Evolutionary conservation across 2,888 invertebrate genomes (phyloP).

Genomic region (Polymixis flavicincta): DNA sequence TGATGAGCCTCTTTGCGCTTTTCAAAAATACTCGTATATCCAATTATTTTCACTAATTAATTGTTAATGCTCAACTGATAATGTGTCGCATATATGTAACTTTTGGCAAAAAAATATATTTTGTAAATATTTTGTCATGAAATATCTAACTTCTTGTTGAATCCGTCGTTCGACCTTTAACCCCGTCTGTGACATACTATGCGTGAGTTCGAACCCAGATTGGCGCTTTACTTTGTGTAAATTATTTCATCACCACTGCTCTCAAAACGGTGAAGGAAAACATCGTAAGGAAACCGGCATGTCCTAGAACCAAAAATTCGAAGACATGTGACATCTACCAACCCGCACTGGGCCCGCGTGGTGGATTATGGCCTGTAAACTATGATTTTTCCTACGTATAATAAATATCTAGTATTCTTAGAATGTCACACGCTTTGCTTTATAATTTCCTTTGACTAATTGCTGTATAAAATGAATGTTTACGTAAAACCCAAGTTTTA

Average conservation of each 20-base stretch:
- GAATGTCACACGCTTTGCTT: conserved; percentile 14
- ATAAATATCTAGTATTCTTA: not conserved
- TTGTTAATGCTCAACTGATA: not conserved
- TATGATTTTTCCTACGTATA: not conserved
- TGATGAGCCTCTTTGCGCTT: not conserved
- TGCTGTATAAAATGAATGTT: conserved; percentile 13
- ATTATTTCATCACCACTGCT: too few relatives aligned
- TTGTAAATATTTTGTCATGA: not conserved
- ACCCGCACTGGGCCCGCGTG: too few relatives aligned
- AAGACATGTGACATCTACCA: too few relatives aligned
- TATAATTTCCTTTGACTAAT: conserved; percentile 47
- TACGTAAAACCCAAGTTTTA: conserved; percentile 25
- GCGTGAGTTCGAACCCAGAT: too few relatives aligned
- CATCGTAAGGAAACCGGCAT: too few relatives aligned
- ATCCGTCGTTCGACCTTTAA: not conserved
- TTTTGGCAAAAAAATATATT: not conserved
- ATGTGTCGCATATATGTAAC: not conserved
- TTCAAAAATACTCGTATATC: too few relatives aligned
- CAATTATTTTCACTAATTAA: not conserved
- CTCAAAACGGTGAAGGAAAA: too few relatives aligned
- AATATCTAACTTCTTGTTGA: not conserved
- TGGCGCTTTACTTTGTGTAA: too few relatives aligned
- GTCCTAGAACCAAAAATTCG: too few relatives aligned
- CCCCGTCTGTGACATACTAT: too few relatives aligned
- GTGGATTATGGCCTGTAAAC: too few relatives aligned